Evolutionary conservation across 2,797 vertebrate genomes (phyloP).

Genomic region (Myotis findleyi): DNA sequence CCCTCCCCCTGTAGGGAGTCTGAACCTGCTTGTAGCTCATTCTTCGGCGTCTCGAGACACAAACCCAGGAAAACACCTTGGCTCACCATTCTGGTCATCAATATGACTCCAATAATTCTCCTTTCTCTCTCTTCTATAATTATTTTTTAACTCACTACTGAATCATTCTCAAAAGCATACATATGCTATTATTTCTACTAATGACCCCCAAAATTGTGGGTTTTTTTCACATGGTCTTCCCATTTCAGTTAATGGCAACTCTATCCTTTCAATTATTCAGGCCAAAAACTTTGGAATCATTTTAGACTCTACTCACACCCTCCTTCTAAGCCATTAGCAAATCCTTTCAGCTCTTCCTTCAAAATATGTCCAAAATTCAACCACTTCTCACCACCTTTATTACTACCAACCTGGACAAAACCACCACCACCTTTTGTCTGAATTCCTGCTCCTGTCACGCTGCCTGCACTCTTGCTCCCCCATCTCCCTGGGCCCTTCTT

Average conservation of each 20-base stretch:
- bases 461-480: background rate
- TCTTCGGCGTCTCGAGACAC: rapidly evolving
- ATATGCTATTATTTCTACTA: background rate
- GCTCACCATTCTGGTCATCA: too few relatives aligned
- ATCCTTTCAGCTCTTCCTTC: slow-evolving; percentile 6
- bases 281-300: background rate
- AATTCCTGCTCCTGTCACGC: background rate
- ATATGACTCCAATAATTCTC: background rate
- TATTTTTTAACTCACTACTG: background rate
- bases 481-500: background rate
- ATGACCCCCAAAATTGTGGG: background rate
- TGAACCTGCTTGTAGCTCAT: too few relatives aligned
- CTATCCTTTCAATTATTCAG: background rate
- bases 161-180: background rate
- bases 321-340: background rate
- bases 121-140: background rate
- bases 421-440: background rate
- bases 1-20: too few relatives aligned
- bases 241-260: background rate
- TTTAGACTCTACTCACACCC: background rate
- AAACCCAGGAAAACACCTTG: too few relatives aligned
- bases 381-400: background rate
- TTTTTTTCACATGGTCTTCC: background rate
- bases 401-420: background rate
- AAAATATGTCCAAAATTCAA: background rate